Conservation (phyloP, 2,888 invertebrate genomes). For the Rhorus exstirpatorius region DNA sequence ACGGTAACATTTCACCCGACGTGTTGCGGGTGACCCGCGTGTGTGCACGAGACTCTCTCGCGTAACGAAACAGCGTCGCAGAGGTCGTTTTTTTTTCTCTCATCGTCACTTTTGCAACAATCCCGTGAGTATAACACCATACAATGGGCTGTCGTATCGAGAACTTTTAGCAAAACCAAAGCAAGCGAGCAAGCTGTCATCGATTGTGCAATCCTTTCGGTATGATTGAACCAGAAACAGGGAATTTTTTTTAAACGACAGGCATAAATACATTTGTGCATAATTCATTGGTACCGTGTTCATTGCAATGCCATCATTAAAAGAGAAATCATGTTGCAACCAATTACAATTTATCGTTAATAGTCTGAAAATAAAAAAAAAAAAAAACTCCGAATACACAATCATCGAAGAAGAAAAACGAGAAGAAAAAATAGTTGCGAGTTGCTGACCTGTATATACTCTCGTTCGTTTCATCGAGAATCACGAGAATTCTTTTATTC, state of each 20-base stretch:
- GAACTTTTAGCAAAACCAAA: slow-evolving; percentile 18
- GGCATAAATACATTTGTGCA: no score
- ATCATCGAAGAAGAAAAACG: slow-evolving; percentile 7
- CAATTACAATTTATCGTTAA: background rate
- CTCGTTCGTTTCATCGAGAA: slow-evolving; percentile 20
- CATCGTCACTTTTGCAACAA: slow-evolving; percentile 38
- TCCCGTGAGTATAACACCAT: background rate
- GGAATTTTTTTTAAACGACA: background rate
- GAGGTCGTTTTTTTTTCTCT: slow-evolving; percentile 22
- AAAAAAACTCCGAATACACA: background rate
- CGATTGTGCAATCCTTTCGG: slow-evolving; percentile 9
- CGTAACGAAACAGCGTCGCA: slow-evolving; percentile 21
- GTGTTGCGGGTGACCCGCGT: slow-evolving; percentile 48
- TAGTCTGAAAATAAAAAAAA: background rate
- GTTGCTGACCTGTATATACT: slow-evolving; percentile 1
- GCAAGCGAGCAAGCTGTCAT: background rate
- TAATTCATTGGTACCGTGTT: no score
- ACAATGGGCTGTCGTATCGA: slow-evolving; percentile 18
- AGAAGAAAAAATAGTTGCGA: slow-evolving; percentile 16
- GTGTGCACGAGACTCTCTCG: slow-evolving; percentile 13
- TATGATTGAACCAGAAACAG: background rate
- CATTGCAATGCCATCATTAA: background rate
- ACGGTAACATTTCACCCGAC: slow-evolving; percentile 65
- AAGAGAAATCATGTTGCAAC: background rate
- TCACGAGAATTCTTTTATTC: slow-evolving; percentile 46